Percentiles rank a stretch among this genome's conserved stretches.
These are phyloP conservation scores for Sinocyclocheilus anshuiensis DNA, from an alignment of 2,113 vertebrate species.

Conservation along the genomic window DNA sequence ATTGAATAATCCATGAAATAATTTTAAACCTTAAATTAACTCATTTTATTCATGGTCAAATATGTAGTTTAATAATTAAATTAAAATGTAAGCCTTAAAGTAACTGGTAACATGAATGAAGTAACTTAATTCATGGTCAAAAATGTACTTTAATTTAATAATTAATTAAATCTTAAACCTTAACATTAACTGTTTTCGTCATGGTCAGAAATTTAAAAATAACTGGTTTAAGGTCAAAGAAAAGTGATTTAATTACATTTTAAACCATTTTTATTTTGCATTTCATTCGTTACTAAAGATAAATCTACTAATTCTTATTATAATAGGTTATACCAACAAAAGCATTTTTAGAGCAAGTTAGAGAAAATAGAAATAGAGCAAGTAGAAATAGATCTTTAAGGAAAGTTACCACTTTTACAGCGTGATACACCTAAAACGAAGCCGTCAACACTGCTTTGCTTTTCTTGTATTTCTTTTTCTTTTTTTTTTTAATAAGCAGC, in stretches of 20 bases:
- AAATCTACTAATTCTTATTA: not conserved
- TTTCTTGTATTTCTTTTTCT: not conserved
- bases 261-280: not conserved
- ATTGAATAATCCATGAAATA: too few species aligned
- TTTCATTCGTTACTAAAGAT: not conserved
- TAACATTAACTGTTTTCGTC: too few species aligned
- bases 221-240: not conserved
- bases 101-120: too few species aligned
- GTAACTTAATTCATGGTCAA: too few species aligned
- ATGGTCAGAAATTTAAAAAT: not conserved
- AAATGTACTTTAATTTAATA: too few species aligned
- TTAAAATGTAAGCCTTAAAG: too few species aligned
- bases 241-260: too few species aligned
- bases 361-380: not conserved
- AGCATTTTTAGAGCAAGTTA: not conserved
- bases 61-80: not conserved
- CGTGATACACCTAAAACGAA: not conserved
- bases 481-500: not conserved
- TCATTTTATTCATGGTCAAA: not conserved
- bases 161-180: too few species aligned
- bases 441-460: not conserved
- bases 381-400: not conserved
- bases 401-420: not conserved
- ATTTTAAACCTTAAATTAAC: too few species aligned
- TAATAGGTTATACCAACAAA: not conserved